Conservation (phyloP, 2,113 vertebrate species). For the Grus americana region DNA sequence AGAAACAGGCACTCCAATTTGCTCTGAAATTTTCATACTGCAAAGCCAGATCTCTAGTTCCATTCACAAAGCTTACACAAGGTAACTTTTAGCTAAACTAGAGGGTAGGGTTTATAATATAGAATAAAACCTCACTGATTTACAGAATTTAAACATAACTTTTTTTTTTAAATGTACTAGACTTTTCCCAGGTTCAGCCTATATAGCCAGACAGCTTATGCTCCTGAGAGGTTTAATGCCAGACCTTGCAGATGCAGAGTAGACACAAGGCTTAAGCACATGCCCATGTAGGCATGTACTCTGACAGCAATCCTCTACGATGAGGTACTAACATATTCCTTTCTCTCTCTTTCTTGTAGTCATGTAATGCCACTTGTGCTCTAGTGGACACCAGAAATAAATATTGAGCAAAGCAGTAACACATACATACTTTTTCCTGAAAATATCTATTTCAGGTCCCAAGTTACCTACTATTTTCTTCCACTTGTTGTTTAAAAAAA, state of each 20-base stretch:
- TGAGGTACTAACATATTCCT: not conserved
- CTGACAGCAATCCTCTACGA: not conserved
- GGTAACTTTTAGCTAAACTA: not conserved
- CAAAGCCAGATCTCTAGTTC: not conserved
- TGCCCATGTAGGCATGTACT: rapidly evolving
- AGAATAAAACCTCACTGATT: not conserved
- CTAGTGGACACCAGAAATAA: not conserved
- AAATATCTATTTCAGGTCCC: not conserved
- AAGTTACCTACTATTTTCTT: not conserved
- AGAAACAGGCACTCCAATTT: not conserved
- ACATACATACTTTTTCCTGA: not conserved
- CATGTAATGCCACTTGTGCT: not conserved
- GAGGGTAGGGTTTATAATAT: not conserved
- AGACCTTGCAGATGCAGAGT: not conserved
- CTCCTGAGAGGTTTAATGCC: not conserved
- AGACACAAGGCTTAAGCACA: not conserved
- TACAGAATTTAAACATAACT: not conserved
- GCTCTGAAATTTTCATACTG: not conserved
- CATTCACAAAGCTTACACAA: not conserved
- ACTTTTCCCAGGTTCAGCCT: not conserved
- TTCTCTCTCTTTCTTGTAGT: not conserved
- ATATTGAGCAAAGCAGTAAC: not conserved
- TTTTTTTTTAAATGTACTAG: not conserved
- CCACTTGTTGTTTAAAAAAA: not conserved
- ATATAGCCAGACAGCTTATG: not conserved